Percentiles rank a stretch among this genome's conserved stretches.
Evolutionary conservation across 2,888 invertebrate genomes (phyloP).

Genomic region (Drosophila ustulata): DNA sequence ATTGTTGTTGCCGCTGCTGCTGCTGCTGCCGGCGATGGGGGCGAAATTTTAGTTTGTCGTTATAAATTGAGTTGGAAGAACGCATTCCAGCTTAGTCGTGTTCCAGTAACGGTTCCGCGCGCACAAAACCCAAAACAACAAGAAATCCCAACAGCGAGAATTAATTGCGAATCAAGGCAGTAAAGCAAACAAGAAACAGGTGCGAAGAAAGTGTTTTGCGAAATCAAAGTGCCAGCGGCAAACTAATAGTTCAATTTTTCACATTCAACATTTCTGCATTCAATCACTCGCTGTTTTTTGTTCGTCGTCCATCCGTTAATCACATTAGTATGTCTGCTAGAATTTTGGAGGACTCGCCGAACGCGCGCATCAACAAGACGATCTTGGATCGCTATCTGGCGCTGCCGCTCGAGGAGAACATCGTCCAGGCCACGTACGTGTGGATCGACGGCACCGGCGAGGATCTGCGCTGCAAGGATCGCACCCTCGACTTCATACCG

Average conservation of each 20-base stretch:
- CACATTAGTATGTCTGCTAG: constrained; percentile 80
- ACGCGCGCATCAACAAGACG: constrained; percentile 92
- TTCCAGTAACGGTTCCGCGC: constrained; percentile 83
- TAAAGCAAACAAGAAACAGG: constrained; percentile 33
- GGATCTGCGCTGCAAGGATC: constrained; percentile 93
- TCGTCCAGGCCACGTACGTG: constrained; percentile 94
- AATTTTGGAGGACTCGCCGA: constrained; percentile 90
- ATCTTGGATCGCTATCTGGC: constrained; percentile 90
- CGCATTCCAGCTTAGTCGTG: constrained; percentile 83
- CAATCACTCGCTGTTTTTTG: neutral
- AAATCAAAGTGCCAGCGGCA: constrained; percentile 5
- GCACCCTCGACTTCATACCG: constrained; percentile 94
- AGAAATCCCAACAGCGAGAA: neutral
- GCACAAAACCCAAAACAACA: constrained; percentile 33
- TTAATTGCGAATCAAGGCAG: neutral
- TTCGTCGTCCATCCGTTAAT: constrained; percentile 17
- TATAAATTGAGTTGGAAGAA: constrained; percentile 84
- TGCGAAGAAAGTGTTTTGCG: constrained; percentile 25
- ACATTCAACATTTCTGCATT: neutral
- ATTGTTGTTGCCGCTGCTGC: constrained; percentile 22
- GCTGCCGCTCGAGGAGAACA: constrained; percentile 91
- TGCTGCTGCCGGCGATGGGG: constrained; percentile 9
- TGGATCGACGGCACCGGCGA: constrained; percentile 98
- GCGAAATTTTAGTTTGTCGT: constrained; percentile 73
- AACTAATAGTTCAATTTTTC: constrained; percentile 28